Conservation (phyloP, 2,797 vertebrate genomes). For the Calcarius lapponicus region DNA sequence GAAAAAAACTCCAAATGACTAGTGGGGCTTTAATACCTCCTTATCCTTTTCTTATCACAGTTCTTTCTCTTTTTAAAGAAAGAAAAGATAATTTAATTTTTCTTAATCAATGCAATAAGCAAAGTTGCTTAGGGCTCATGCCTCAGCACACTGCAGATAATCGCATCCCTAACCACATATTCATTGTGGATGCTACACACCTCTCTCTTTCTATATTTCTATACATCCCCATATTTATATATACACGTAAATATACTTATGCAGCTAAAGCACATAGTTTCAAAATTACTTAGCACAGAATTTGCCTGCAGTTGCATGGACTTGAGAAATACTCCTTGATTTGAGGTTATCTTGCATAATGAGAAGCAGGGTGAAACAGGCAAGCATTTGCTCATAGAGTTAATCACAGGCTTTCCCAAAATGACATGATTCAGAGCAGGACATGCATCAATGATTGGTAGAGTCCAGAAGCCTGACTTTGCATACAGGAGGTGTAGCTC, state of each 20-base stretch:
- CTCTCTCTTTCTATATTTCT: not conserved
- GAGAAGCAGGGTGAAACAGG: not conserved
- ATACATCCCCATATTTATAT: not conserved
- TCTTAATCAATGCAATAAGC: not conserved
- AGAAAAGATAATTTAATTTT: constrained; percentile 56
- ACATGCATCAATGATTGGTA: not conserved
- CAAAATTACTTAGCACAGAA: not conserved
- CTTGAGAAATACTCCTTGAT: constrained; percentile 1
- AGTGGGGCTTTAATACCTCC: constrained; percentile 66
- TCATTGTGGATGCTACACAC: not conserved
- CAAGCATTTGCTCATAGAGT: not conserved
- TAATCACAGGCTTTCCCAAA: constrained; percentile 40
- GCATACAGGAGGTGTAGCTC: not conserved
- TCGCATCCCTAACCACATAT: not conserved
- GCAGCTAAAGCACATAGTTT: not conserved
- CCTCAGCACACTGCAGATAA: not conserved
- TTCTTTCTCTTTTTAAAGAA: constrained; percentile 10
- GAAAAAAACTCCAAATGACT: not conserved
- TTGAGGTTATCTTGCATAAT: not conserved
- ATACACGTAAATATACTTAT: not conserved
- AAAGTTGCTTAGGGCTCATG: not conserved
- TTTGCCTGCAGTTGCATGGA: not conserved
- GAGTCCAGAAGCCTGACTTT: not conserved
- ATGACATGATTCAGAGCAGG: not conserved
- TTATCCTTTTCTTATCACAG: constrained; percentile 63